Conservation (phyloP, 2,888 invertebrate genomes). For the Chalcosyrphus nemorum region DNA sequence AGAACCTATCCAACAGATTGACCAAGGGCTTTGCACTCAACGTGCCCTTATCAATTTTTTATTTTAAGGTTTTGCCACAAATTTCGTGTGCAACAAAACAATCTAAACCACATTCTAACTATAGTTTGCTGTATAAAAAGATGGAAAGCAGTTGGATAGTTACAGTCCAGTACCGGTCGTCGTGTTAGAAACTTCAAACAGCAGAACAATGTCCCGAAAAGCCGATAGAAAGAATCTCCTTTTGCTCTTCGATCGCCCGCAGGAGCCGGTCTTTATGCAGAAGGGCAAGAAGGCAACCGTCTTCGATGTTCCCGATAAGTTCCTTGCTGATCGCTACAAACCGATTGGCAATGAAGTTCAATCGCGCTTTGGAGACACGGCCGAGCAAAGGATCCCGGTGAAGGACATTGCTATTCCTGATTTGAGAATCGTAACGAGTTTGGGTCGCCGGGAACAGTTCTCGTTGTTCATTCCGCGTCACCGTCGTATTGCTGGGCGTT, state of each 20-base stretch:
- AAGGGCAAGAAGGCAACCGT: conserved; percentile 86
- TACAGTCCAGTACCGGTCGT: conserved; percentile 7
- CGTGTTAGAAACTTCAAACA: background rate
- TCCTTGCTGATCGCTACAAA: conserved; percentile 84
- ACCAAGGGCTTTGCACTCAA: background rate
- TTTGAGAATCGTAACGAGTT: conserved; percentile 84
- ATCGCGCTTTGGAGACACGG: conserved; percentile 84
- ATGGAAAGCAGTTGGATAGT: background rate
- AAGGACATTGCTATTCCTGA: conserved; percentile 86
- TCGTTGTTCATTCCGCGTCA: conserved; percentile 88
- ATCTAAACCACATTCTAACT: conserved; percentile 19
- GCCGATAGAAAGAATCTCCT: conserved; percentile 84
- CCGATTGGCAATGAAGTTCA: conserved; percentile 83
- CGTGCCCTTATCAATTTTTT: conserved; percentile 1
- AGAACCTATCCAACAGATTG: background rate
- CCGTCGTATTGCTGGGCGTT: conserved; percentile 85
- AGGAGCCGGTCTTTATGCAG: conserved; percentile 89
- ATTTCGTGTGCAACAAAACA: background rate
- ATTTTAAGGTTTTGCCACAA: conserved; percentile 14
- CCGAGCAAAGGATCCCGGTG: conserved; percentile 83
- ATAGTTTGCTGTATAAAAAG: conserved; percentile 16
- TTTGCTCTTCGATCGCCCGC: conserved; percentile 88
- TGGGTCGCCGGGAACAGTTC: conserved; percentile 86
- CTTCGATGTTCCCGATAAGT: conserved; percentile 86
- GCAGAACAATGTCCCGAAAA: conserved; percentile 74